phyloP scores from a whole-genome alignment of 2,888 invertebrate species.

The Acronicta alni region DNA sequence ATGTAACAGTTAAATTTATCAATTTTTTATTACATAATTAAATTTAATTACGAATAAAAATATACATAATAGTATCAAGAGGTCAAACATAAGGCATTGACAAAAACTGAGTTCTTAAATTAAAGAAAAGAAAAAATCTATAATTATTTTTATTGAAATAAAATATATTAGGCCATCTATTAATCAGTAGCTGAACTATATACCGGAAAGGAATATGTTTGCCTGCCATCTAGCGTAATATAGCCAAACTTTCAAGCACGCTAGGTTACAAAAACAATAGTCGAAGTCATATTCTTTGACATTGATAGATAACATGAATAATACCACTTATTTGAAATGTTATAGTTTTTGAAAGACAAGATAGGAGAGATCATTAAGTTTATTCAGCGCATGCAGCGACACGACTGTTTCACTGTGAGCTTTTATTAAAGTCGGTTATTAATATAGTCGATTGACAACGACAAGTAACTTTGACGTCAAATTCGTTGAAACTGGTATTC shows the following conservation, averaged over 20 bases:
- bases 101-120: no score
- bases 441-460: slow-evolving; percentile 59
- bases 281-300: slow-evolving; percentile 28
- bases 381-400: slow-evolving; percentile 23
- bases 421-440: slow-evolving; percentile 42
- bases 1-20: no score
- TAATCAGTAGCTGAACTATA: slow-evolving; percentile 26
- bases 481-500: slow-evolving; percentile 65
- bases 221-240: slow-evolving; percentile 59
- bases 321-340: slow-evolving; percentile 37
- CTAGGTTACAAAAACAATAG: neutral
- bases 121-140: no score
- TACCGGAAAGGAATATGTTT: neutral
- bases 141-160: no score
- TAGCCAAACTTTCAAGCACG: slow-evolving; percentile 40
- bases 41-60: no score
- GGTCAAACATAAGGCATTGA: no score
- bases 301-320: slow-evolving; percentile 8
- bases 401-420: slow-evolving; percentile 2
- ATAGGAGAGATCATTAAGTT: neutral
- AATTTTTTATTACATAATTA: no score
- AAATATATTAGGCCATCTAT: slow-evolving; percentile 32
- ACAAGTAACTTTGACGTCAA: slow-evolving; percentile 37
- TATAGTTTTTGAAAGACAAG: no score
- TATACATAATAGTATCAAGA: no score